A percentile compares a stretch with the other conserved stretches of the same genome.
Conservation (phyloP, 2,797 vertebrate genomes). For the Melopsittacus undulatus region DNA sequence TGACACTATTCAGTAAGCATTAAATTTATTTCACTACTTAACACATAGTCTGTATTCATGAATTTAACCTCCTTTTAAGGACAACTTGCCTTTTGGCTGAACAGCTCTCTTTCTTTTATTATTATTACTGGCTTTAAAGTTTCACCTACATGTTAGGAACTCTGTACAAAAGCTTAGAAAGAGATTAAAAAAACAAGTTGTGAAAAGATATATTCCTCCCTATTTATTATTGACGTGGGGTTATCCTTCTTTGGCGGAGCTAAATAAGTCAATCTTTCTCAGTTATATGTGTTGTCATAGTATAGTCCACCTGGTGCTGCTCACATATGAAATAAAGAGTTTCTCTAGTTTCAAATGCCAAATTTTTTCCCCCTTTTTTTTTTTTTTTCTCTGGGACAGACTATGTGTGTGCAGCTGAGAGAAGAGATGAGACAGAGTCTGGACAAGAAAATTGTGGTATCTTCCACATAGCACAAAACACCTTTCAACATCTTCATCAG, state of each 20-base stretch:
- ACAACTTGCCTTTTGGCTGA: conserved; percentile 30
- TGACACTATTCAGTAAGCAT: conserved; percentile 50
- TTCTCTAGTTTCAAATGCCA: neutral
- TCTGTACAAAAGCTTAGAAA: neutral
- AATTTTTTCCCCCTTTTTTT: neutral
- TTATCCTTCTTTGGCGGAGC: neutral
- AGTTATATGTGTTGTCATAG: neutral
- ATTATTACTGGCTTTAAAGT: conserved; percentile 41
- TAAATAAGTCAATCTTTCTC: neutral
- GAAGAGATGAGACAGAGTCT: neutral
- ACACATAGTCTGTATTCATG: conserved; percentile 47
- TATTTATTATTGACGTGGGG: neutral
- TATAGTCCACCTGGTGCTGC: neutral
- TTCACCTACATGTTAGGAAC: neutral
- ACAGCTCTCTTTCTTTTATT: neutral
- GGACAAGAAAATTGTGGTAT: neutral
- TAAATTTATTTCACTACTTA: conserved; percentile 44
- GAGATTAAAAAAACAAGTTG: neutral
- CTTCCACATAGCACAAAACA: neutral
- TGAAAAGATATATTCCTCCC: neutral
- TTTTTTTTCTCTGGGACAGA: neutral
- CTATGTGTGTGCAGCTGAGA: neutral
- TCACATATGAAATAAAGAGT: neutral
- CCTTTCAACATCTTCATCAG: neutral
- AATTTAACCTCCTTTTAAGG: conserved; percentile 67